Base-by-base conservation (phyloP, 1,140 invertebrate genomes). In the Penaeus chinensis region DNA sequence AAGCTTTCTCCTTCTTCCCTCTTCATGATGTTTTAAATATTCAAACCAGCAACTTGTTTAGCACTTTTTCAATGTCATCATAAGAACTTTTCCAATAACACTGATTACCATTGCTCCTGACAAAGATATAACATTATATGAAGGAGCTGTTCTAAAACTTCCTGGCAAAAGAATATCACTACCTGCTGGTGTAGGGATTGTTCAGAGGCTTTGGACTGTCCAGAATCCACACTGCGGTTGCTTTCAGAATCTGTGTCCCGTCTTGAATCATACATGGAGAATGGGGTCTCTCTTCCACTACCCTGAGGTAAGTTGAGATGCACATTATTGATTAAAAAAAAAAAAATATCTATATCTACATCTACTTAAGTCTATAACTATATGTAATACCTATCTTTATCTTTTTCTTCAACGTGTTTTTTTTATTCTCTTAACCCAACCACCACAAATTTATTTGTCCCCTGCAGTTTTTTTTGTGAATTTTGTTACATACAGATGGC, bases 211-310 rank as follows among this genome's bases (percentile, higher is more conserved):
- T 83, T 88, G 19, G 86, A 83, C n/a, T 83, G 86, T 37, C 32
- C 66, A n/a, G 86, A 88, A 65, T 82, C 86, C 27, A 88, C 80
- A 78, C 86, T 88, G 18, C 66, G 66, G 42, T 85, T 89, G 78
- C 88, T 85, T 20, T 89, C 88, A 37, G 88, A 89, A 47, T 89
- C 88, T 63, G 88, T 85, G 27, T 89, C 88, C 27, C 63, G 80
- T 20, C 83, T 47, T 0, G 82, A 89, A 19, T 89, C 88, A 81
- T 85, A 89, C 76, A 89, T 84, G 27, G 88, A 89, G 62, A 82
- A 84, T 1, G 88, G 82, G 24, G 82, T 89, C 27, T 89, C 88
- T 76, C 88, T 65, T 24, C 88, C 88, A 77, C 80, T 84, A 32
- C 42, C 27, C 62, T 84, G 54, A 71, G 32, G 11, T 71, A 20